Evolutionary conservation across 2,113 vertebrate genomes (phyloP).

Genomic region (Probosciger aterrimus): DNA sequence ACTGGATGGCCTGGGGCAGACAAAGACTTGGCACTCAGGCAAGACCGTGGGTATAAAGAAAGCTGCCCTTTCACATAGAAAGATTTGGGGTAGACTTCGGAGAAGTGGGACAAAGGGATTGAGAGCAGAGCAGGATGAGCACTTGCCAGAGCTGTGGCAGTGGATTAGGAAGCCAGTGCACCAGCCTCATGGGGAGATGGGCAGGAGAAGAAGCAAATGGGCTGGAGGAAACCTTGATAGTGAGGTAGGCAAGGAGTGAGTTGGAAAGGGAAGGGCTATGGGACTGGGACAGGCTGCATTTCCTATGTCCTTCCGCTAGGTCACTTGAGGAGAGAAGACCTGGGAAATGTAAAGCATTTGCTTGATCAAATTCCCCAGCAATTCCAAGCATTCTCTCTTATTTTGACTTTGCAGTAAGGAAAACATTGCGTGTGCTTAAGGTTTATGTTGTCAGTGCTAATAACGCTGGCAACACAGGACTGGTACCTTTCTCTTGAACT

Average conservation of each 20-base stretch:
- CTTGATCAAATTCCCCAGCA: neutral
- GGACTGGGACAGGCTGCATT: neutral
- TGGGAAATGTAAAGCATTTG: constrained; percentile 46
- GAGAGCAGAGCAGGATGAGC: neutral
- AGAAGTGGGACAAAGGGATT: neutral
- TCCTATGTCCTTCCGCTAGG: neutral
- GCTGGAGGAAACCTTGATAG: neutral
- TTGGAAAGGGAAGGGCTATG: neutral
- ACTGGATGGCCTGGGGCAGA: neutral
- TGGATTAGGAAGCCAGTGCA: neutral
- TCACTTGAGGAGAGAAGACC: neutral
- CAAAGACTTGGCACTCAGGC: neutral
- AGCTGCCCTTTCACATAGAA: neutral
- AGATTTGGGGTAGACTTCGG: neutral
- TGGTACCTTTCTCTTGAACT: neutral
- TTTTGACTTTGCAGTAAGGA: neutral
- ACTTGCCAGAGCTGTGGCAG: neutral
- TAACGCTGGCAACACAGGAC: neutral
- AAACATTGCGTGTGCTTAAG: neutral
- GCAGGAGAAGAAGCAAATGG: neutral
- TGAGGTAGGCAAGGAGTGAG: neutral
- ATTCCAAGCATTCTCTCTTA: constrained; percentile 40
- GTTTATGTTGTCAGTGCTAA: neutral
- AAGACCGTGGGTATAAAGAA: accelerated
- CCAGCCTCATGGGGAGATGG: neutral